Evolutionary conservation across 1,140 invertebrate genomes (phyloP), one percentile per base, ranked within the genome.

Genomic region (Steinernema feltiae): DNA sequence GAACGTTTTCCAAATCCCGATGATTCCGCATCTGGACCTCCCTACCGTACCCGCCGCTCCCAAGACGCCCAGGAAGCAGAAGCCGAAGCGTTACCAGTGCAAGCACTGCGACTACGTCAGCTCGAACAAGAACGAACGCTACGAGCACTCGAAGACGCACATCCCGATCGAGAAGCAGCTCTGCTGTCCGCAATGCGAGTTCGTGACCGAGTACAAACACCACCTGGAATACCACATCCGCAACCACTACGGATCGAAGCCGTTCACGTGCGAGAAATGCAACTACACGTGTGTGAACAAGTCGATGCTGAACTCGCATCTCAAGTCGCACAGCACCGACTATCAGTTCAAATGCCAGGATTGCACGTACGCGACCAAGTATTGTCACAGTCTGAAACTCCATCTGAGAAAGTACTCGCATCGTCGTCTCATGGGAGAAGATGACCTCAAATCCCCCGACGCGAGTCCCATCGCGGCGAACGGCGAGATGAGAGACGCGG

Each of bases 191-290:
- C 91, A 92, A 81, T 99, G 97, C 86, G 92, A 93, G 0, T 99
- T 99, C 86, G 94, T 98, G 0, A 99, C 97, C 0, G 95, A 99
- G 85, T 95, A 93, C 88, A 99, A 99, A 82, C 97, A 99, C 86
- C 97, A 99, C 82, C 87, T 99, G 17, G 95, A 98, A 83, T 99
- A 99, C 84, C 97, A 98, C 86, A 89, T 97, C 81, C 89, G 94
- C 3, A 98, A 98, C 86, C 97, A 99, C 86, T 91, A 92, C 80
- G 94, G 94, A 7, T 93, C 92, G 0, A 99, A 99, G 83, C 97
- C 97, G 0, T 99, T 94, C 89, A 94, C 95, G 84, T 99, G 97
- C 87, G 80, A 90, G 70, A 92, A 95, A 81, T 97, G 94, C 87
- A 89, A 90, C 17, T 98, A 97, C 83, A 90, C 91, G 0, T 99